Conservation (phyloP, 2,113 vertebrate species). For the Cephalopterus ornatus region DNA sequence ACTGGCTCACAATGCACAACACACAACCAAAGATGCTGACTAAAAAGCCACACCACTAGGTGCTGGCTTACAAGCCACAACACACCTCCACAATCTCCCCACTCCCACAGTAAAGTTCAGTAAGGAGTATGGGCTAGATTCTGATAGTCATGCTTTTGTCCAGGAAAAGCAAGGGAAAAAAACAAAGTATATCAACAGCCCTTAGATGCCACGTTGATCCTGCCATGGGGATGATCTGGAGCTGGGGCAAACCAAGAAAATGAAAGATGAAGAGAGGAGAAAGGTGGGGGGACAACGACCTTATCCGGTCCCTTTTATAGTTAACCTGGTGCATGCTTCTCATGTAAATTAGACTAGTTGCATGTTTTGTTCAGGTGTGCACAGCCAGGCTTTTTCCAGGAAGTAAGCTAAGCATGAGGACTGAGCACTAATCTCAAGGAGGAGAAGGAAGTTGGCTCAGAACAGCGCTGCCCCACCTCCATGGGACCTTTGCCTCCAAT, state of each 20-base stretch:
- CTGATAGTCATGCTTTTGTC: neutral
- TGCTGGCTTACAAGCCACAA: neutral
- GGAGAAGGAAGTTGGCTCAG: neutral
- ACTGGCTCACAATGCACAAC: neutral
- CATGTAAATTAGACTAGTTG: neutral
- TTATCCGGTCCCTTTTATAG: no score
- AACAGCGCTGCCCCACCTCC: neutral
- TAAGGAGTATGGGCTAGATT: neutral
- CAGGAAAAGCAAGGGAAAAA: neutral
- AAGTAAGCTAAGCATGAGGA: neutral
- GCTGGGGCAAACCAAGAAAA: neutral
- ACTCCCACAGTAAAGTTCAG: neutral
- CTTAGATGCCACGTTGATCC: neutral
- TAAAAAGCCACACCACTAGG: neutral
- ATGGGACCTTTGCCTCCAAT: neutral
- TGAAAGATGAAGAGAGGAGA: neutral
- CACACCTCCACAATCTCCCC: neutral
- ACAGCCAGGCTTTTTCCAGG: neutral
- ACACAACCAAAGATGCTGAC: neutral
- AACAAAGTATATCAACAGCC: neutral
- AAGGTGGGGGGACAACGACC: no score
- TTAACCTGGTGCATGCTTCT: neutral
- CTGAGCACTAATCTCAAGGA: no score
- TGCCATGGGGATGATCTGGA: neutral
- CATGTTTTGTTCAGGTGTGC: neutral